Percentiles rank a stretch among this genome's conserved stretches.
Conservation (phyloP, 2,113 vertebrate species). For the Mugil cephalus region DNA sequence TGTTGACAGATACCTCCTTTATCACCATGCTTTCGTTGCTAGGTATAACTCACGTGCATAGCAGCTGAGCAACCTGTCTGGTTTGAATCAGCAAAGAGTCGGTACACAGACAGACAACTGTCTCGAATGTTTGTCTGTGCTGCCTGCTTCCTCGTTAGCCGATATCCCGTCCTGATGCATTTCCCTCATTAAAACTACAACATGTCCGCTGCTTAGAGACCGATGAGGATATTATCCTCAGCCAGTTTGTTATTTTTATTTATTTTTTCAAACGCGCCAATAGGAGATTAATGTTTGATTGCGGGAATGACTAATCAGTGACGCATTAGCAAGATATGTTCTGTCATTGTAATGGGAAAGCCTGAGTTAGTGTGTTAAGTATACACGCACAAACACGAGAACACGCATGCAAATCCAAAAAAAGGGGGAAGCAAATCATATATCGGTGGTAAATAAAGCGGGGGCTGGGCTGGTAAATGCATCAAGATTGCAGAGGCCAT, state of each 20-base stretch:
- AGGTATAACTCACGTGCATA: not conserved
- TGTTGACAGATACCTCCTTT: conserved; percentile 19
- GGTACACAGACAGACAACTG: not conserved
- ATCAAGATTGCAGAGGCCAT: conserved; percentile 10
- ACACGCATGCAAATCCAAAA: too few species aligned
- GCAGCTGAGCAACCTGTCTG: conserved; percentile 3
- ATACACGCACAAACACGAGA: too few species aligned
- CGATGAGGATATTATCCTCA: not conserved
- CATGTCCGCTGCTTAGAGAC: conserved; percentile 17
- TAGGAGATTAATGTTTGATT: not conserved
- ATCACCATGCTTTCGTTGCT: conserved; percentile 4
- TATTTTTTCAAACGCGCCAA: conserved; percentile 2
- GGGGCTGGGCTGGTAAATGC: not conserved
- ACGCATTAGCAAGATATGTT: conserved; percentile 11
- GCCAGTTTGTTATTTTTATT: not conserved
- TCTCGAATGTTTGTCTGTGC: too few species aligned
- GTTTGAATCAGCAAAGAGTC: conserved; percentile 6
- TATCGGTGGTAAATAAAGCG: too few species aligned
- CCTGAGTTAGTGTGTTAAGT: not conserved
- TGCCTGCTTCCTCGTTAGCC: not conserved
- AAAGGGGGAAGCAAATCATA: too few species aligned
- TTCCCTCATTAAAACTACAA: not conserved
- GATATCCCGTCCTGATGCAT: not conserved
- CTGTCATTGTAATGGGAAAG: too few species aligned
- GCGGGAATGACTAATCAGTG: not conserved